Conservation (phyloP, 2,113 vertebrate species). For the Plestiodon gilberti region DNA sequence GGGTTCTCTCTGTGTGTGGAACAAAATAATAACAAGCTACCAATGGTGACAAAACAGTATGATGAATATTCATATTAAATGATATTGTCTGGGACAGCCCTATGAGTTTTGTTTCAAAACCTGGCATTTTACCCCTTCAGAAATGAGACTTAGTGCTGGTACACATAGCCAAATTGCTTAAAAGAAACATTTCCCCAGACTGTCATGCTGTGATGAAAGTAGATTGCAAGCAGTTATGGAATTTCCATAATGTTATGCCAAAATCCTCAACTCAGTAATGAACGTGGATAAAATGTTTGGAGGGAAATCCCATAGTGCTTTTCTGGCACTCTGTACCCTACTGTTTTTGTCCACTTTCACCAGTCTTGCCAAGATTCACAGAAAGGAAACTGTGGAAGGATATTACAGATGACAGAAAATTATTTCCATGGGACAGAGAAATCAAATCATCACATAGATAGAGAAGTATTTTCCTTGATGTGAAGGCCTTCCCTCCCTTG, state of each 20-base stretch:
- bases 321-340: not conserved
- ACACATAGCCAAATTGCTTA: constrained; percentile 44
- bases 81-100: not conserved
- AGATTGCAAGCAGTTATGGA: not conserved
- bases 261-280: not conserved
- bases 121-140: constrained; percentile 45
- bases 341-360: not conserved
- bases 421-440: constrained; percentile 2
- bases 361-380: not conserved
- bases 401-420: constrained; percentile 22
- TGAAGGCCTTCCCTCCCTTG: not conserved
- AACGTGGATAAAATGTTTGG: not conserved
- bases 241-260: not conserved
- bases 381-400: constrained; percentile 1
- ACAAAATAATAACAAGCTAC: not conserved
- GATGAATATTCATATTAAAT: not conserved
- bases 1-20: no score
- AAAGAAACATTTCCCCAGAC: constrained; percentile 55
- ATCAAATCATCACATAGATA: not conserved
- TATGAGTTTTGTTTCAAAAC: constrained; percentile 52
- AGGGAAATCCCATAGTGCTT: not conserved
- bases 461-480: constrained; percentile 11
- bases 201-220: not conserved
- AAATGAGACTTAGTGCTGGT: constrained; percentile 61
- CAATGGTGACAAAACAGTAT: not conserved